These are phyloP conservation scores for Cephus pygmeus DNA, from an alignment of 2,888 invertebrate genomes.

Conservation along the genomic window DNA sequence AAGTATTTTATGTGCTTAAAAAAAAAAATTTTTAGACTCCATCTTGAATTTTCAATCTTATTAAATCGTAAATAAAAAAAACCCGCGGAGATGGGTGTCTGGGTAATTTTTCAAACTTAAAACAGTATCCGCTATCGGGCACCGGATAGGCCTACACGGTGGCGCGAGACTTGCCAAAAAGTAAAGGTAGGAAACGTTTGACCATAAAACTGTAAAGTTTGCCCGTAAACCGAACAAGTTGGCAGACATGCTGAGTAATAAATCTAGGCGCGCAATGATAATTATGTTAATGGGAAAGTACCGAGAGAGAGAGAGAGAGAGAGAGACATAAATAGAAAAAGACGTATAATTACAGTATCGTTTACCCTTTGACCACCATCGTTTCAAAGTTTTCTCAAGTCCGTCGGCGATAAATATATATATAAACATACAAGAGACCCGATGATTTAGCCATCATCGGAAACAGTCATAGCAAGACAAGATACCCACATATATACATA, in stretches of 20 bases:
- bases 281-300: background rate
- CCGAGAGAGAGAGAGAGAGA: background rate
- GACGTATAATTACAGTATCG: background rate
- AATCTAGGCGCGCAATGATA: background rate
- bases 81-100: background rate
- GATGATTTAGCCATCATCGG: background rate
- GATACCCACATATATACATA: too few species aligned
- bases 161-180: background rate
- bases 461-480: background rate
- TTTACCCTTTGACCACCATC: background rate
- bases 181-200: background rate
- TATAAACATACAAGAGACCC: background rate
- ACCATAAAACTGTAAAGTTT: slow-evolving; percentile 1
- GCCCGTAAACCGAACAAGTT: background rate
- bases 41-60: background rate
- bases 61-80: background rate
- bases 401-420: background rate
- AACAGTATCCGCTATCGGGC: background rate
- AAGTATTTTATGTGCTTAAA: background rate
- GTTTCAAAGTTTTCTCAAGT: background rate
- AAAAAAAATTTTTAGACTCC: background rate
- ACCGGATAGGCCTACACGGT: background rate
- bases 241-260: background rate
- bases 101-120: background rate
- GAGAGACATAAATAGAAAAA: background rate